These are phyloP conservation scores for Malurus leucopterus DNA, from an alignment of 2,797 vertebrate genomes.

Conservation along the genomic window DNA sequence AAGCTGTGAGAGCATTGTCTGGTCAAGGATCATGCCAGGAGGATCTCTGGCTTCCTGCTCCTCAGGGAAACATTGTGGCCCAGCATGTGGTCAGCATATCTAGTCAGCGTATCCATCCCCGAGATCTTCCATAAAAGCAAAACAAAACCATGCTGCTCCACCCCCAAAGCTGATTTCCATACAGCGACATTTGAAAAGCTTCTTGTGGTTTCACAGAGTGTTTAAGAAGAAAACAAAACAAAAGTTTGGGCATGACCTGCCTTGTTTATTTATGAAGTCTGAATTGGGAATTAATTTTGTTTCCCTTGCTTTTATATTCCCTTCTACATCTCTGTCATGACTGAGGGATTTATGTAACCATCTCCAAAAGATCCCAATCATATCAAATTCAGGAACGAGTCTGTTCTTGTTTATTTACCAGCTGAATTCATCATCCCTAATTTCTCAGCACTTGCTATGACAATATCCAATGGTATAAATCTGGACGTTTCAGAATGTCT, in stretches of 20 bases:
- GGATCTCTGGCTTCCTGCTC: neutral
- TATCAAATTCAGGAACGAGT: neutral
- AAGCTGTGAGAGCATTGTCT: neutral
- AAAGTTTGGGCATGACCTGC: neutral
- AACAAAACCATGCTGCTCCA: neutral
- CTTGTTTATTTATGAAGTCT: slow-evolving; percentile 37
- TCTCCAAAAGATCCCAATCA: neutral
- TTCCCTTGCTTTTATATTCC: neutral
- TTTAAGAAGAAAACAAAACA: slow-evolving; percentile 20
- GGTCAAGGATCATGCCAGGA: neutral
- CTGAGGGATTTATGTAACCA: neutral
- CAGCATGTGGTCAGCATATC: fast-evolving
- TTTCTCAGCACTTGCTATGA: neutral
- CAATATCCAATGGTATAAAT: neutral
- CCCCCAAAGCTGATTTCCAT: neutral
- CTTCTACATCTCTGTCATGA: neutral
- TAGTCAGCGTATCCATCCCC: neutral
- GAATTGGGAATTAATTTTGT: slow-evolving; percentile 13
- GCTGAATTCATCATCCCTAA: neutral
- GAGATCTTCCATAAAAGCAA: neutral
- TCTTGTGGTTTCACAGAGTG: slow-evolving; percentile 13
- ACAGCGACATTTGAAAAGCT: neutral
- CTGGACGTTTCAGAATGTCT: neutral
- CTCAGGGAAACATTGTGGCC: neutral
- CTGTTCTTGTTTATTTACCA: slow-evolving; percentile 17